These are phyloP conservation scores for Oryzias sinensis DNA, from an alignment of 2,797 vertebrate species.

Conservation along the genomic window DNA sequence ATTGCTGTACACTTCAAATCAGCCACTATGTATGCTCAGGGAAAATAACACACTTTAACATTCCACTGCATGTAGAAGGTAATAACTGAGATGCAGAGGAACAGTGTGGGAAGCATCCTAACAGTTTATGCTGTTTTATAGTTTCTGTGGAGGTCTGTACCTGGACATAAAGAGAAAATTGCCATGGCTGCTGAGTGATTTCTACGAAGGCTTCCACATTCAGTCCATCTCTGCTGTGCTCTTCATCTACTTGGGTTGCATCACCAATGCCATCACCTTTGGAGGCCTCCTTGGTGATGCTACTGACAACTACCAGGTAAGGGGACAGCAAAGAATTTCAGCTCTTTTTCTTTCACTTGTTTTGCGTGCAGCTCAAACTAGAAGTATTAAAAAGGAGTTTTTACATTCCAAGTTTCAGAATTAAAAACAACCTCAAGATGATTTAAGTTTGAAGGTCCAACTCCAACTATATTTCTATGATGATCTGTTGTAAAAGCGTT, in stretches of 20 bases:
- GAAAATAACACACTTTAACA: background rate
- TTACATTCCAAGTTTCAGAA: no score
- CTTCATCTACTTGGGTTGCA: slow-evolving; percentile 98
- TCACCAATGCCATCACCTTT: slow-evolving; percentile 97
- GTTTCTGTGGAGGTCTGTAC: slow-evolving; percentile 90
- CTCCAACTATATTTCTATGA: no score
- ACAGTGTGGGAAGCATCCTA: slow-evolving; percentile 5
- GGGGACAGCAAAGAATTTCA: no score
- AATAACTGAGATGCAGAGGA: background rate
- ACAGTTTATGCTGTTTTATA: slow-evolving; percentile 41
- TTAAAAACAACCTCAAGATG: no score
- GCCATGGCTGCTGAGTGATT: slow-evolving; percentile 90
- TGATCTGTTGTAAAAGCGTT: no score
- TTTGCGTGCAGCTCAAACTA: background rate
- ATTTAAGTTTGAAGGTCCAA: no score
- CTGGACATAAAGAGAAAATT: slow-evolving; percentile 94
- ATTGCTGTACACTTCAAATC: no score
- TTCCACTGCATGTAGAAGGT: background rate
- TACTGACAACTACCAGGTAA: slow-evolving; percentile 96
- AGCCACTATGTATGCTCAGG: background rate
- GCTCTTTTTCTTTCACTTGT: background rate
- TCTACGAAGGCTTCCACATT: slow-evolving; percentile 94
- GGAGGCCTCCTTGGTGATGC: slow-evolving; percentile 94
- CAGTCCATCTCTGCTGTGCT: slow-evolving; percentile 95
- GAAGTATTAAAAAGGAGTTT: no score